phyloP scores from a whole-genome alignment of 2,888 invertebrate genomes.

The Neocrepidodera transversa region DNA sequence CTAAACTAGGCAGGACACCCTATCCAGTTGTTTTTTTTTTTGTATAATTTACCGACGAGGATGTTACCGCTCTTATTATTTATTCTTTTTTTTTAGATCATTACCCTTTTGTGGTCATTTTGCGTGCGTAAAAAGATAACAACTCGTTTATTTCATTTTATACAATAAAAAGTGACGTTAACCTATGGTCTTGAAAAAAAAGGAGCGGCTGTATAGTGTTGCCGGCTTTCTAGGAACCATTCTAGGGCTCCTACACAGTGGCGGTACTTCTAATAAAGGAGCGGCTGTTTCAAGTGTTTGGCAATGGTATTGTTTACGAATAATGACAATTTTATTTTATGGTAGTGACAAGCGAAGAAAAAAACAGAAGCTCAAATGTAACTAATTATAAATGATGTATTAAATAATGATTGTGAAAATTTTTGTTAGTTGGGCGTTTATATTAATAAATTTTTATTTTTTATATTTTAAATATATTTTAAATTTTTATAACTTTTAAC shows the following conservation, averaged over 20 bases:
- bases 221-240: slow-evolving; percentile 43
- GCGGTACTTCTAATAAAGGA: slow-evolving; percentile 50
- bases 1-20: too few relatives aligned
- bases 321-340: slow-evolving; percentile 28
- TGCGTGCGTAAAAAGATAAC: slow-evolving; percentile 16
- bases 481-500: too few relatives aligned
- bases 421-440: too few relatives aligned
- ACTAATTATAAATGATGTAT: too few relatives aligned
- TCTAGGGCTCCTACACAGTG: slow-evolving; percentile 43
- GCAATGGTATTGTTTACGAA: slow-evolving; percentile 36
- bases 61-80: neutral
- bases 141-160: slow-evolving; percentile 17
- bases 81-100: neutral
- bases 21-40: too few relatives aligned
- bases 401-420: too few relatives aligned
- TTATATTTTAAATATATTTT: too few relatives aligned
- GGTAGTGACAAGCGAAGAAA: too few relatives aligned
- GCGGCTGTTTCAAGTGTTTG: slow-evolving; percentile 42
- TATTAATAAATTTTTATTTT: too few relatives aligned
- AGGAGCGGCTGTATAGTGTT: slow-evolving; percentile 39
- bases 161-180: slow-evolving; percentile 22
- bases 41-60: too few relatives aligned
- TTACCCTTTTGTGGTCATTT: slow-evolving; percentile 11
- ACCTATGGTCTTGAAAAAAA: slow-evolving; percentile 37
- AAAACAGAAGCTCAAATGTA: too few relatives aligned